A percentile compares a stretch with the other conserved stretches of the same genome.
These are phyloP conservation scores for Ganaspis brasiliensis DNA, from an alignment of 2,888 invertebrate species.

Conservation along the genomic window DNA sequence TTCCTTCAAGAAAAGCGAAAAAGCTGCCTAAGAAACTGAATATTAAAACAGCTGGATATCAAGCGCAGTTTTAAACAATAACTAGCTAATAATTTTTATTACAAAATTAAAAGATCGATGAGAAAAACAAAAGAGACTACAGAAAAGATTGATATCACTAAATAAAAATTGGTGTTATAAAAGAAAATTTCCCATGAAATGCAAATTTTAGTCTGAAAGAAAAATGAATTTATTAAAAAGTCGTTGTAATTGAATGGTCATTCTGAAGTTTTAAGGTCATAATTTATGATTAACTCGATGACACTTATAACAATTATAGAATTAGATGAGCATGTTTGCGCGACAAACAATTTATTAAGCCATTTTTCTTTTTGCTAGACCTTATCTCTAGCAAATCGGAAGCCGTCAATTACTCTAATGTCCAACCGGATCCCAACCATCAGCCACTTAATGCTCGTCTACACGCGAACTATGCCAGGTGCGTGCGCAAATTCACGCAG, in stretches of 20 bases:
- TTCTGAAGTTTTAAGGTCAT: background rate
- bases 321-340: constrained; percentile 26
- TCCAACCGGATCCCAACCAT: constrained; percentile 55
- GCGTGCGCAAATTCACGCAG: constrained; percentile 37
- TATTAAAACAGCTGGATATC: background rate
- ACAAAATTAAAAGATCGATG: too few species aligned
- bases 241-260: too few species aligned
- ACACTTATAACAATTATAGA: constrained; percentile 14
- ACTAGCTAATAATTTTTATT: too few species aligned
- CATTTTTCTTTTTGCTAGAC: constrained; percentile 16
- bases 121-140: too few species aligned
- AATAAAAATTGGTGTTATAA: too few species aligned
- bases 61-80: too few species aligned
- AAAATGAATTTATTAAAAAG: too few species aligned
- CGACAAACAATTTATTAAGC: constrained; percentile 38
- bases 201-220: too few species aligned
- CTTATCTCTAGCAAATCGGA: constrained; percentile 49
- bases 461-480: constrained; percentile 47
- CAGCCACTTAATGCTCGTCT: constrained; percentile 54
- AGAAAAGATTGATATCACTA: too few species aligned
- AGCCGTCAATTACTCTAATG: constrained; percentile 61
- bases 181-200: too few species aligned
- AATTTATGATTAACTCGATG: background rate
- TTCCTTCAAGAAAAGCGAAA: background rate
- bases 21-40: constrained; percentile 27